These are phyloP conservation scores for Myrmecobius fasciatus DNA, from an alignment of 2,113 vertebrate species.

Conservation along the genomic window DNA sequence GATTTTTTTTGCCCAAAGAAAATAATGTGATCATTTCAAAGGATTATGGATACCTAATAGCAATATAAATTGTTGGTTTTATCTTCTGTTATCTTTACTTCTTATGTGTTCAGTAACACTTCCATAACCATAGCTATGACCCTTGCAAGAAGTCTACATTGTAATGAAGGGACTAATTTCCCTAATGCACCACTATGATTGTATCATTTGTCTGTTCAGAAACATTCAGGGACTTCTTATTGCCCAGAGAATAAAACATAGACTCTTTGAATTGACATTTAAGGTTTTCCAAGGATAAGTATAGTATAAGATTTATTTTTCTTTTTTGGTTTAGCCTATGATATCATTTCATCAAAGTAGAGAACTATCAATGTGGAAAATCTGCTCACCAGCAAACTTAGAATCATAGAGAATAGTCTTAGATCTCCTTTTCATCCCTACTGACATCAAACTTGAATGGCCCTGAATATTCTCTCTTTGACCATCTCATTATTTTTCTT, in stretches of 20 bases:
- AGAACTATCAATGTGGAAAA: not conserved
- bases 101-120: not conserved
- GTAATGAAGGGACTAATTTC: not conserved
- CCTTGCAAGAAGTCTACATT: not conserved
- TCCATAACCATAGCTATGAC: not conserved
- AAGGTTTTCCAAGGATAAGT: not conserved
- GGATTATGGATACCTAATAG: not conserved
- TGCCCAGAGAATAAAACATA: slow-evolving; percentile 13
- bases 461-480: not conserved
- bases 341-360: not conserved
- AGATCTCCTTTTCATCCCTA: not conserved
- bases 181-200: not conserved
- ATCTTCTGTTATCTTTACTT: not conserved
- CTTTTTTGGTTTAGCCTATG: not conserved
- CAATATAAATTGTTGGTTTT: not conserved
- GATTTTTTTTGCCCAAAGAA: not conserved
- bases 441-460: not conserved
- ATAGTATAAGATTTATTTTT: not conserved
- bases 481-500: not conserved
- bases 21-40: not conserved
- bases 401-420: not conserved
- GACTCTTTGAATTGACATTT: not conserved
- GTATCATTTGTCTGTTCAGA: slow-evolving; percentile 10
- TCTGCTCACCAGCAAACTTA: not conserved
- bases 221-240: not conserved